Evolutionary conservation across 2,797 vertebrate genomes (phyloP).

Genomic region (Neostethus bicornis): DNA sequence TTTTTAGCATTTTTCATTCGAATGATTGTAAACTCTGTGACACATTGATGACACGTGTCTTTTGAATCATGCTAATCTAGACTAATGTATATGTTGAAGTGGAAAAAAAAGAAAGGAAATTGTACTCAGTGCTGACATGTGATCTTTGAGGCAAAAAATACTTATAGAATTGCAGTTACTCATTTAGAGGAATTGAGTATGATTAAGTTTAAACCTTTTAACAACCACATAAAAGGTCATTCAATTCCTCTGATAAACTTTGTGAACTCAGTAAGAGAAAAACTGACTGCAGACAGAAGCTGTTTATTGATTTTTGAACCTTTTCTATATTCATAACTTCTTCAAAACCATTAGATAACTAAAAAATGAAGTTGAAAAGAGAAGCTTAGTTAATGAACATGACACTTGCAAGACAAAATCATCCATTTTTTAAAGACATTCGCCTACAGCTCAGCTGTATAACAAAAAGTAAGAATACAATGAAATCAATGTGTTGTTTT

Average conservation of each 20-base stretch:
- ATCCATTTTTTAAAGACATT: background rate
- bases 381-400: slow-evolving; percentile 8
- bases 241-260: slow-evolving; percentile 5
- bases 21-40: too few species aligned
- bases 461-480: slow-evolving; percentile 1
- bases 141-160: too few species aligned
- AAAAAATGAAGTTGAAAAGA: slow-evolving; percentile 2
- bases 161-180: background rate
- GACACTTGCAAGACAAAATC: background rate
- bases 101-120: too few species aligned
- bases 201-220: background rate
- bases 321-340: background rate
- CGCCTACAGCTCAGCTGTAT: background rate
- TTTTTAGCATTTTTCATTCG: too few species aligned
- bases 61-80: too few species aligned
- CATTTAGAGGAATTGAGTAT: background rate
- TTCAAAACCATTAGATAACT: background rate
- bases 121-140: too few species aligned
- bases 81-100: too few species aligned
- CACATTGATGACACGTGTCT: too few species aligned
- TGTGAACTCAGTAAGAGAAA: background rate
- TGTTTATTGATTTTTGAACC: background rate
- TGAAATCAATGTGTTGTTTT: too few species aligned
- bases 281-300: background rate
- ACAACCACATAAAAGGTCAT: background rate